Evolutionary conservation across 2,113 vertebrate genomes (phyloP), one percentile per base, ranked within the genome.

Genomic region (Sinocyclocheilus rhinocerous): DNA sequence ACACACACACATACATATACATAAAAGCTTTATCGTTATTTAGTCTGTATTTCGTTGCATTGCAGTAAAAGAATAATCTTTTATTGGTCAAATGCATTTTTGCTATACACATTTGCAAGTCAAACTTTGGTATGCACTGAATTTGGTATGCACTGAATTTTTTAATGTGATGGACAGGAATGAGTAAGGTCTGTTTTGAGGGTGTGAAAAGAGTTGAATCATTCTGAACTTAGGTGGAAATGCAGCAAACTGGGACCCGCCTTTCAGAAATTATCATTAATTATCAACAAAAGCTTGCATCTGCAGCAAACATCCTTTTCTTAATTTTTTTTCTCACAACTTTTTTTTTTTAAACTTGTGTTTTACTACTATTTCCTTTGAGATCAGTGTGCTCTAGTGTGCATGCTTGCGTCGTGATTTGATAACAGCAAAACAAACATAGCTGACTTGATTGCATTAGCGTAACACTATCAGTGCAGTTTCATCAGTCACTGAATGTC

Each of bases 391-490:
- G 22, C 20, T 11, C 39, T 50, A 48, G 42, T 11, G 22, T 26
- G 22, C 13, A 76, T 76, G 45, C n/a, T 76, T 76, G 75, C 15
- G 4, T 9, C 3, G 1, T 57, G 3, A 3, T 22, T 81, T 48
- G 79, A 50, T 67, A 67, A 67, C 8, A 48, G 61, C 1, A n/a
- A 70, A 83, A 18, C 48, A 72, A 72, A 83, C 26, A 50, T 10
- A 39, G 77, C 55, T n/a, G 48, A 83, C 45, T 52, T 72, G 81
- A 83, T 83, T 55, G 45, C 48, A 72, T 83, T 72, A 83, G n/a
- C 6, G 20, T n/a, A 79, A 67, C 59, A 16, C 52, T 29, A 52
- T 76, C 50, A 57, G 11, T 29, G 13, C 15, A 10, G 16, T 83
- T 82, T 82, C 63, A 69, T 52, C 63, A 69, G n/a, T 48, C 45